Conservation (phyloP, 2,888 invertebrate genomes). For the Leucoptera coffeella region DNA sequence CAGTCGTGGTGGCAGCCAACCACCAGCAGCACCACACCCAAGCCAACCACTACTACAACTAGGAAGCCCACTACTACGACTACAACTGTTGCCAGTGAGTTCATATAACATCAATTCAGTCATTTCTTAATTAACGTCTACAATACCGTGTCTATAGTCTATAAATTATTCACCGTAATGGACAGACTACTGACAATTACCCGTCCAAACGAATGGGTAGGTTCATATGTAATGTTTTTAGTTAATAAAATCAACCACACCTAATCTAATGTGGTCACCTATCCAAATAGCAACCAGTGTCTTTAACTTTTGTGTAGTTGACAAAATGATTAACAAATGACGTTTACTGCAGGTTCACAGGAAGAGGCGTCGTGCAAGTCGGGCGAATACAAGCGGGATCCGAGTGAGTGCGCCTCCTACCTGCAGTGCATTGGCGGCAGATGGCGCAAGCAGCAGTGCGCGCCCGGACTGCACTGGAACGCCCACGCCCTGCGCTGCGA, state of each 20-base stretch:
- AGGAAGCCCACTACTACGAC: slow-evolving; percentile 14
- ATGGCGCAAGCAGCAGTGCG: slow-evolving; percentile 65
- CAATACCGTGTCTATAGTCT: too few species aligned
- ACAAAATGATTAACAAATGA: too few species aligned
- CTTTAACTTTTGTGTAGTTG: too few species aligned
- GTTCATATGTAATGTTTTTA: too few species aligned
- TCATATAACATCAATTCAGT: not conserved
- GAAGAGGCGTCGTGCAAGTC: slow-evolving; percentile 32
- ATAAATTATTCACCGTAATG: too few species aligned
- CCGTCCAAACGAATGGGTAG: too few species aligned
- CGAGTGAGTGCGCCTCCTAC: slow-evolving; percentile 67
- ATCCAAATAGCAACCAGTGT: too few species aligned
- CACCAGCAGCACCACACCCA: slow-evolving; percentile 13
- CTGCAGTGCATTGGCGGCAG: slow-evolving; percentile 71
- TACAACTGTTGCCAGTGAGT: slow-evolving; percentile 1
- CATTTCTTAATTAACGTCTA: too few species aligned
- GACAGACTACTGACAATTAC: too few species aligned
- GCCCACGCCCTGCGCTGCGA: slow-evolving; percentile 61
- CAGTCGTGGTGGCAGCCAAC: slow-evolving; percentile 28
- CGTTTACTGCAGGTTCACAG: slow-evolving; percentile 37
- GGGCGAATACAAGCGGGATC: slow-evolving; percentile 54
- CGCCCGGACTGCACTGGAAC: slow-evolving; percentile 79
- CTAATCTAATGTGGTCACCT: too few species aligned
- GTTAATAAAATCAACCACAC: too few species aligned
- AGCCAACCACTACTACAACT: slow-evolving; percentile 11